phyloP scores from a whole-genome alignment of 2,113 vertebrate genomes.

The Ophthalmolycus amberensis region DNA sequence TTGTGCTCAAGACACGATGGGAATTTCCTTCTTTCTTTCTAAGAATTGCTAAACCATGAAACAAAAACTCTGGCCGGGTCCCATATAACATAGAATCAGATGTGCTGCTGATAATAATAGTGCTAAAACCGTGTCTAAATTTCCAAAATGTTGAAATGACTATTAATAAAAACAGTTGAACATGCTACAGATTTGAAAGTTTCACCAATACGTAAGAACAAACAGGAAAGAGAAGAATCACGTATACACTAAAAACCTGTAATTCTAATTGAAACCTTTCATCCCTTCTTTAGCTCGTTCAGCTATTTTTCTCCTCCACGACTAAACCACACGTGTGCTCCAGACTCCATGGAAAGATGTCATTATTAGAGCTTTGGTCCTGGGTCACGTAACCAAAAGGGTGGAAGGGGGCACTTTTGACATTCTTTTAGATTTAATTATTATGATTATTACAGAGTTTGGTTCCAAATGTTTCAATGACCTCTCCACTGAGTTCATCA shows the following conservation, averaged over 20 bases:
- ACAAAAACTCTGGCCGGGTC: background rate
- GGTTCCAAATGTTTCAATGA: background rate
- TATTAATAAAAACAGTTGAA: background rate
- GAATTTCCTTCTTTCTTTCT: background rate
- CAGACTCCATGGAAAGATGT: conserved; percentile 12
- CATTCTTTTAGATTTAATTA: conserved; percentile 14
- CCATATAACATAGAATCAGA: too few relatives aligned
- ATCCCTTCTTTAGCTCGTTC: background rate
- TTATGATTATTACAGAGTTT: background rate
- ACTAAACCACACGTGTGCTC: background rate
- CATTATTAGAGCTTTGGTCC: conserved; percentile 12
- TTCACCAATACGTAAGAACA: background rate
- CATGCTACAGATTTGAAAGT: background rate
- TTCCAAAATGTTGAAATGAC: background rate
- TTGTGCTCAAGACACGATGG: too few relatives aligned
- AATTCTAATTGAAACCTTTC: background rate
- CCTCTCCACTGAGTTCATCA: background rate
- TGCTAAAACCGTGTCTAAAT: too few relatives aligned
- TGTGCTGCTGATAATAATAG: too few relatives aligned
- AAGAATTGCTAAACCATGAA: background rate
- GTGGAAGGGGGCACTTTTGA: conserved; percentile 8
- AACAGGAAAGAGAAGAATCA: background rate
- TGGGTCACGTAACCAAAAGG: background rate
- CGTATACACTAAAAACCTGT: background rate
- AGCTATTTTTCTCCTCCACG: background rate